Base-by-base conservation (phyloP, 2,888 invertebrate genomes). In the Euplagia quadripunctaria region DNA sequence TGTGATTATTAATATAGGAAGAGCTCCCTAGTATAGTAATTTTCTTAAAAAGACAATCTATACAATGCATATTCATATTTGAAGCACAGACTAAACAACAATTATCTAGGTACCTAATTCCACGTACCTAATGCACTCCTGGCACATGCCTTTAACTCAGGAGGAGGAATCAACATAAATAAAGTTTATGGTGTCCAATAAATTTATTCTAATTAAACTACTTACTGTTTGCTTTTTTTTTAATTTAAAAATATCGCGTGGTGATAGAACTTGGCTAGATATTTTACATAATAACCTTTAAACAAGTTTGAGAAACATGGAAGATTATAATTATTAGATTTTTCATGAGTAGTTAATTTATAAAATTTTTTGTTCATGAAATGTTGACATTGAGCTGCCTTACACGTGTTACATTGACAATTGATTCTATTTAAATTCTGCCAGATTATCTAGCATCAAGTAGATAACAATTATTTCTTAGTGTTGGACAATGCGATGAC, bases 401-500 rank as follows among this genome's bases (percentile, higher is more conserved):
- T 6, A 43, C 43, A 51, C n/a, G 63, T n/a, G 41, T 55, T 52
- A 46, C 51, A 55, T 31, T 55, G 71, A 46, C 51, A 46, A 71
- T 71, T 75, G 72, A 80, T 85, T 84, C 73, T 84, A 83, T 85
- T 83, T 77, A 83, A 80, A 84, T 80, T 42, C 14, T 31, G 11
- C 61, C 41, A 73, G 67, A 71, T 68, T 49, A 73, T 72, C 70
- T 68, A 67, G 61, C 43, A 77, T 79, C 68, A 65, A 64, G 75
- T 75, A 75, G 68, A 51, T 64, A 74, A 64, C 74, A 12, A 55
- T 68, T 78, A 73, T 79, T 78, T 70, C 76, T 72, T 81, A 78
- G 84, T 79, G 79, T 82, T 83, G 85, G 88, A 92, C 91, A 90
- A 88, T 90, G 87, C 84, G 75, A 67, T 89, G 90, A 91, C 89